These are phyloP conservation scores for Peromyscus maniculatus DNA, from an alignment of 2,113 vertebrate genomes.

Conservation along the genomic window DNA sequence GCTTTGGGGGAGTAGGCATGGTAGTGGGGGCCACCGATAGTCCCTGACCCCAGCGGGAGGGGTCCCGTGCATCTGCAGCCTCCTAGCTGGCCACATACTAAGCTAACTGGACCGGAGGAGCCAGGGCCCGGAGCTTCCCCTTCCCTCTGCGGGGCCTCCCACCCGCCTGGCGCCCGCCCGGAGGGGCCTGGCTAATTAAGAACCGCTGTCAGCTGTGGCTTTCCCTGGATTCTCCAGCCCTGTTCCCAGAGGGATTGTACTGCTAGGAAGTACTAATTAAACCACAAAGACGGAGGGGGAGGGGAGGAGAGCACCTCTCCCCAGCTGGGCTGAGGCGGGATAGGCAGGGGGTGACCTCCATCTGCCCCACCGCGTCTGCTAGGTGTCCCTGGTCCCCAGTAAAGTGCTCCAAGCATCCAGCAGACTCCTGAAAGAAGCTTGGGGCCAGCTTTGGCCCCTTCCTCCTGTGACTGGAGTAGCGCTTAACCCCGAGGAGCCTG, in stretches of 20 bases:
- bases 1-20: neutral
- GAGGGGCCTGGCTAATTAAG: conserved; percentile 79
- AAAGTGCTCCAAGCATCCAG: neutral
- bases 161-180: neutral
- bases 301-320: neutral
- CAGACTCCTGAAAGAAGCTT: neutral
- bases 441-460: neutral
- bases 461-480: neutral
- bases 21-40: neutral
- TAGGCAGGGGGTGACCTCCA: neutral
- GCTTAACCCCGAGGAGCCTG: neutral
- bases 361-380: neutral
- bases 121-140: neutral
- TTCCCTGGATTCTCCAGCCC: conserved; percentile 75
- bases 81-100: too few relatives aligned
- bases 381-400: neutral
- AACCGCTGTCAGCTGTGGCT: conserved; percentile 80
- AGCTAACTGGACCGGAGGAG: neutral
- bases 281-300: conserved; percentile 70
- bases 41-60: neutral
- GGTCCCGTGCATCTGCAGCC: neutral
- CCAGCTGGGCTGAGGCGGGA: neutral
- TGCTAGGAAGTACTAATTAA: conserved; percentile 87
- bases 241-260: conserved; percentile 79
- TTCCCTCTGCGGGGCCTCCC: neutral